phyloP scores from a whole-genome alignment of 1,140 invertebrate species.

The Ridgeia piscesae region DNA sequence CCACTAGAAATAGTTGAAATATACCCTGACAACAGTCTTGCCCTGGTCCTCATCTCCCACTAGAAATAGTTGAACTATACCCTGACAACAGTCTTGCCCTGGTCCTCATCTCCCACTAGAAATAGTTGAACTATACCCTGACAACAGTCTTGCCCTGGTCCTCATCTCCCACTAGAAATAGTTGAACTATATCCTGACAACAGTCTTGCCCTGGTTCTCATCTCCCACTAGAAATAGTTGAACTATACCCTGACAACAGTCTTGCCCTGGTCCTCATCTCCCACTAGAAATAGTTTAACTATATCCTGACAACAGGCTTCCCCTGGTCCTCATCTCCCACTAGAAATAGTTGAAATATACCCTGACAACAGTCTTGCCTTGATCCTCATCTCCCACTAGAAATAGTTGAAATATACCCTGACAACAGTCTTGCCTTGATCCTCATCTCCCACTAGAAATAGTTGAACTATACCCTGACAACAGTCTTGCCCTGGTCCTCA shows the following conservation, averaged over 20 bases:
- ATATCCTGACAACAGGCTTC: slow-evolving; percentile 17
- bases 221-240: slow-evolving; percentile 42
- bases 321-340: slow-evolving; percentile 42
- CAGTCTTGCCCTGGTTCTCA: slow-evolving; percentile 26
- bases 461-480: background rate
- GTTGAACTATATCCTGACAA: background rate
- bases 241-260: background rate
- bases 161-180: slow-evolving; percentile 41
- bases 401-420: background rate
- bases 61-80: background rate
- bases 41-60: slow-evolving; percentile 42
- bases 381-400: slow-evolving; percentile 43
- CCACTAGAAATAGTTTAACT: slow-evolving; percentile 33
- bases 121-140: background rate
- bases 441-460: slow-evolving; percentile 41
- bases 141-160: slow-evolving; percentile 26
- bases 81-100: slow-evolving; percentile 21
- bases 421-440: slow-evolving; percentile 26
- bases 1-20: slow-evolving; percentile 33
- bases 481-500: slow-evolving; percentile 26
- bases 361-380: slow-evolving; percentile 21
- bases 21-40: slow-evolving; percentile 17
- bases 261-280: slow-evolving; percentile 37
- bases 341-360: background rate
- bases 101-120: slow-evolving; percentile 43